Base-by-base conservation (phyloP, 2,797 vertebrate species). In the Thalassophryne amazonica region DNA sequence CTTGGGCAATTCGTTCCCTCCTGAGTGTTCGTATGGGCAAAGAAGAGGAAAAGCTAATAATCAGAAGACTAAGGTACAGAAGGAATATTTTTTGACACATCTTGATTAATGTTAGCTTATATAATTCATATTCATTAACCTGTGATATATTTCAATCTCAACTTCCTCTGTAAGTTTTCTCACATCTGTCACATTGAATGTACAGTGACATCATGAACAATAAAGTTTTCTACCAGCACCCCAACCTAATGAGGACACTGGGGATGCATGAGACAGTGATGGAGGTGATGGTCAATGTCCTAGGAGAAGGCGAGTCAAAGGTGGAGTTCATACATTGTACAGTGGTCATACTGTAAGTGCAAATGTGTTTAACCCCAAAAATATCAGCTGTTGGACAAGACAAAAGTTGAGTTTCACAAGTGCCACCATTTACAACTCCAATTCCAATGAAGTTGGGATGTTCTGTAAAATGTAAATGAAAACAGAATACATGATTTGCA, bases 271-370 rank as follows among this genome's bases (percentile, higher is more conserved):
- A 98, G 78, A 97, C 95, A 0, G 95, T 98, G 57, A 98, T 98
- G 96, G 94, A 98, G 61, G 95, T 98, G 66, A 98, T 98, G 96
- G 95, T 98, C 53, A 97, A 96, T 27, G 96, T 98, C 36, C 88
- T 98, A 11, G 94, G 94, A 35, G 93, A 94, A 46, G 91, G 92
- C 21, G 90, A 94, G 65, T 94, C 92, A 39, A 97, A 96, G 93
- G 96, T 98, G 88, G 89, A 52, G 45, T n/a, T 9, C 29, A 10
- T 35, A 4, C n/a, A n/a, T n/a, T n/a, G 0, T 17, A 7, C 24
- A 2, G 3, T 28, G 10, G 27, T 43, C 16, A 49, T 33, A 5
- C 34, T 9, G n/a, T n/a, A n/a, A n/a, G 4, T 21, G 8, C 17
- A 46, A 40, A 51, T 33, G 15, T 9, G 3, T 39, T 2, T 2